phyloP scores from a whole-genome alignment of 2,888 invertebrate genomes.

The Agrilus biguttatus region DNA sequence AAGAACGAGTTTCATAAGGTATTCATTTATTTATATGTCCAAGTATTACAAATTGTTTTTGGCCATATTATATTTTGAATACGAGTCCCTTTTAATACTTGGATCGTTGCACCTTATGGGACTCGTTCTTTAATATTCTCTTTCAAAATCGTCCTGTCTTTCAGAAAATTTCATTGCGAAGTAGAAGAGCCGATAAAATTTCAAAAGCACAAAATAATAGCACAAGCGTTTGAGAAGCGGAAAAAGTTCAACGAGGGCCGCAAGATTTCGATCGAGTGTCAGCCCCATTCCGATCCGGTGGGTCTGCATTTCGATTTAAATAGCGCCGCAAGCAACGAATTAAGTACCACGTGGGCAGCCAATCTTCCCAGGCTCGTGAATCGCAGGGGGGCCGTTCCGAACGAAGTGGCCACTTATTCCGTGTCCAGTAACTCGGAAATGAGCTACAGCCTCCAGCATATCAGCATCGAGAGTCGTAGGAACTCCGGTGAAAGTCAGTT shows the following conservation, averaged over 20 bases:
- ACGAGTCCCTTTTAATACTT: constrained; percentile 1
- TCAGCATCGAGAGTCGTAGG: constrained; percentile 73
- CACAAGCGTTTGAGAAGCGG: constrained; percentile 78
- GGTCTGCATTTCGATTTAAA: constrained; percentile 61
- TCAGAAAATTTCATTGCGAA: constrained; percentile 58
- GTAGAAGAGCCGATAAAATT: constrained; percentile 52
- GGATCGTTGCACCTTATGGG: too few species aligned
- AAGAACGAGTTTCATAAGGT: background rate
- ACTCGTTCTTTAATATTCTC: too few species aligned
- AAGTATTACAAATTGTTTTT: background rate
- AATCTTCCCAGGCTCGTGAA: constrained; percentile 76
- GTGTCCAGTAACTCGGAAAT: constrained; percentile 43
- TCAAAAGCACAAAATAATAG: constrained; percentile 80
- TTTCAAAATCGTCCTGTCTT: constrained; percentile 10
- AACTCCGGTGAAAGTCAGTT: constrained; percentile 81
- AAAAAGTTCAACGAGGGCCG: constrained; percentile 74
- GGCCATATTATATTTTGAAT: background rate
- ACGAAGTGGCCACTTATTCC: constrained; percentile 35
- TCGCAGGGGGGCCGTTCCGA: constrained; percentile 68
- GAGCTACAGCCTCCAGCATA: constrained; percentile 65
- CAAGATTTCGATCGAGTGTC: constrained; percentile 73
- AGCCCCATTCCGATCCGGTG: constrained; percentile 83
- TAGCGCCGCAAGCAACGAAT: constrained; percentile 60
- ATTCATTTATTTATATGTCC: background rate
- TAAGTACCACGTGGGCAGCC: constrained; percentile 86